Base-by-base conservation (phyloP, 2,888 invertebrate genomes). In the Dione vanillae region DNA sequence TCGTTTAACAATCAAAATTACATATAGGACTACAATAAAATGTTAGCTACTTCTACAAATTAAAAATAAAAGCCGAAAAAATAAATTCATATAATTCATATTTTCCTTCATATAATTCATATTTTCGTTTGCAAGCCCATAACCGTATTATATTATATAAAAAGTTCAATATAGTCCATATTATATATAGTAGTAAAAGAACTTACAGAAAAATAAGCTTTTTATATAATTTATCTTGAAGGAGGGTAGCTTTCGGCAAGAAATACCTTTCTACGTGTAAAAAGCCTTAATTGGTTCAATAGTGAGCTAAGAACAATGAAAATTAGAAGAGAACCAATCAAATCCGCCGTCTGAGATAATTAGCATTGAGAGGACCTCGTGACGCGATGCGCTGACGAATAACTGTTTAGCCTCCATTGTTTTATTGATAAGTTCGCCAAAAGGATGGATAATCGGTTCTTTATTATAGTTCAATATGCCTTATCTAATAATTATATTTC, bases 241-340 rank as follows among this genome's bases (percentile, higher is more conserved):
- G 5, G 2, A 5, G 2, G 5, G 27, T 27, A 3, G 27, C 27
- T 27, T 27, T 27, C 27, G 2, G 27, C 8, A 16, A 49, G 10
- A 49, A 10, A 19, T 19, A 12, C n/a, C 7, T 16, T 37, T n/a
- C 5, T 35, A 40, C 16, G 35, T 45, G 61, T 7, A 2, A 10
- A 16, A 11, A 45, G 27, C 61, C 61, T 61, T 61, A 61, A 61
- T 61, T 61, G 35, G 27, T 61, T 45, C n/a, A 35, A 27, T 45
- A 16, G 61, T 35, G n/a, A 61, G n/a, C n/a, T 61, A 45, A 27
- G 43, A 45, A 61, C 61, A 61, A 61, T 61, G 35, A 27, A 45
- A 45, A 61, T 61, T 61, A 61, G n/a, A 61, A 61, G 45, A 45
- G 45, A 61, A 61, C 61, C 61, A 61, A 61, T 61, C 61, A 61